Evolutionary conservation across 2,797 vertebrate genomes (phyloP).

Genomic region (Coccyzus lansbergi): DNA sequence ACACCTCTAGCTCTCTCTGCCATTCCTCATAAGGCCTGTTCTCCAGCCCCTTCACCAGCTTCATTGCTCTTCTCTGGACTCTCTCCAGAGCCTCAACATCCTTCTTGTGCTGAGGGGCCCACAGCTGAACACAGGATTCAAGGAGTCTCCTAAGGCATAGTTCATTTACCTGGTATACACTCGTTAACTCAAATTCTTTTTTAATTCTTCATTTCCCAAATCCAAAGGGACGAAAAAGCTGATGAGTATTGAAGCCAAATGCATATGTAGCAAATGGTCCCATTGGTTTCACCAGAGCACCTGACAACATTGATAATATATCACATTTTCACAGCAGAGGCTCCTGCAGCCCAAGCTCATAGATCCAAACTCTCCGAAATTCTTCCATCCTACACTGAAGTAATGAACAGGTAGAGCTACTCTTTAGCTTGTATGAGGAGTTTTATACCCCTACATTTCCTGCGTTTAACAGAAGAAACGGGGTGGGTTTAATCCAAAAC

Average conservation of each 20-base stretch:
- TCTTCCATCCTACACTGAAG: background rate
- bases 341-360: background rate
- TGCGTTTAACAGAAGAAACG: background rate
- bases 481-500: constrained; percentile 27
- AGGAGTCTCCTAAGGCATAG: background rate
- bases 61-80: no score
- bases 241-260: background rate
- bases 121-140: no score
- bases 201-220: background rate
- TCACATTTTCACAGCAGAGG: background rate
- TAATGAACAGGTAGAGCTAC: background rate
- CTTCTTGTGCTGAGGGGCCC: no score
- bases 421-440: background rate
- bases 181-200: background rate
- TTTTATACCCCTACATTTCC: background rate
- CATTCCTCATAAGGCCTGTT: no score
- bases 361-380: background rate
- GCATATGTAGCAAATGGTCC: background rate
- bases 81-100: no score
- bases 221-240: background rate
- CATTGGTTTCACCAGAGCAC: background rate
- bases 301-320: accelerated
- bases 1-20: no score
- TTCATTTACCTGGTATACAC: background rate
- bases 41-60: no score